Base-by-base conservation (phyloP, 2,797 vertebrate species). In the Pempheris klunzingeri region DNA sequence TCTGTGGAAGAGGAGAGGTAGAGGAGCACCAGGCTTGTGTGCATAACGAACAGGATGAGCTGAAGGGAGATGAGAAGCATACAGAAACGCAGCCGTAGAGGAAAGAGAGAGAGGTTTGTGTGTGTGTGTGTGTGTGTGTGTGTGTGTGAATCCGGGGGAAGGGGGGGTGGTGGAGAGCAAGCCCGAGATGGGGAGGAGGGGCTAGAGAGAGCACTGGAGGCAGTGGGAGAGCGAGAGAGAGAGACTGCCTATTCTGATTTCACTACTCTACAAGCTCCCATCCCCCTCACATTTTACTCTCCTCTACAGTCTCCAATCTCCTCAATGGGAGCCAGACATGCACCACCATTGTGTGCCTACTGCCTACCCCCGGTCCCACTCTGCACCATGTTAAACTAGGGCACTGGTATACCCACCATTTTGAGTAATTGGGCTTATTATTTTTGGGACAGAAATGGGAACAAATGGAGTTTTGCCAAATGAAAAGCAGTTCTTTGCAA, bases 291-390 rank as follows among this genome's bases (percentile, higher is more conserved):
- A 79, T 86, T 92, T 92, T 85, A 84, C 88, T 83, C 92, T 87
- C 86, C 82, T 84, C 80, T 86, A 79, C 80, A 81, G 81, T 84
- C 81, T 91, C 78, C 88, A 84, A 82, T 89, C 88, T 92, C 91
- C 84, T 92, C 91, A 94, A 91, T 92, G 90, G 90, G 84, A 92
- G 91, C 88, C 87, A 94, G 90, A 91, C 90, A 88, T 91, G 74
- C 83, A 73, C 88, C 84, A 90, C 84, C 84, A 92, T 93, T 94
- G 91, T 93, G 86, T 78, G 90, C 85, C 87, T 87, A 82, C 85
- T 90, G 83, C 88, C 83, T 79, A 78, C 88, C 90, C 88, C 87
- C 88, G 84, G 78, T 86, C 88, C 79, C 85, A 85, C 82, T 87
- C 77, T 90, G 83, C 84, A 87, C 83, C 88, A 91, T 84, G 88